Percentiles rank a stretch among this genome's conserved stretches.
These are phyloP conservation scores for Andricus grossulariae DNA, from an alignment of 1,140 invertebrate genomes.

Conservation along the genomic window DNA sequence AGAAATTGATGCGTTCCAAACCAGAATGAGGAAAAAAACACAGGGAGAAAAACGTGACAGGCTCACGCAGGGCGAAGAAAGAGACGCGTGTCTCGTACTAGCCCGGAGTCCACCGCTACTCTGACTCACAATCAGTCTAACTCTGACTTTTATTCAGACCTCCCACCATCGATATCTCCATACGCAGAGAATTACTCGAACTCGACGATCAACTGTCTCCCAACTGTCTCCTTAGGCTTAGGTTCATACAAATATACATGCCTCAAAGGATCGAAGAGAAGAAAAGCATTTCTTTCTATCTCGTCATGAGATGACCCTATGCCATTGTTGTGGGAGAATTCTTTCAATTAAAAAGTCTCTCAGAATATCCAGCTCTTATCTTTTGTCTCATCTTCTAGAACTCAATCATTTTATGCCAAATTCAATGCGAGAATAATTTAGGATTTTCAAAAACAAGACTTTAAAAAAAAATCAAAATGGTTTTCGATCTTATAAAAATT, in stretches of 20 bases:
- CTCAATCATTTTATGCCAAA: too few relatives aligned
- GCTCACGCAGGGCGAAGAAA: constrained; percentile 40
- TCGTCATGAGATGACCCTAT: constrained; percentile 1
- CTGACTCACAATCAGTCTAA: constrained; percentile 71
- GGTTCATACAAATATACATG: neutral
- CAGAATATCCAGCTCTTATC: too few relatives aligned
- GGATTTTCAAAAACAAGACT: too few relatives aligned
- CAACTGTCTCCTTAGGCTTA: neutral
- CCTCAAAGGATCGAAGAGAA: neutral
- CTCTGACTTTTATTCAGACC: constrained; percentile 71
- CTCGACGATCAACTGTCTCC: constrained; percentile 33
- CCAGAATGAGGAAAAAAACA: constrained; percentile 32
- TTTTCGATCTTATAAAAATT: too few relatives aligned
- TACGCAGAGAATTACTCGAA: constrained; percentile 47
- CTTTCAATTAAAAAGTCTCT: neutral
- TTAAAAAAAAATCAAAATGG: too few relatives aligned
- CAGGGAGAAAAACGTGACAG: constrained; percentile 52
- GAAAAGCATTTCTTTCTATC: constrained; percentile 22
- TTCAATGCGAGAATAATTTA: too few relatives aligned
- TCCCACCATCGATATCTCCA: constrained; percentile 63
- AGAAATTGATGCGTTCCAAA: constrained; percentile 36
- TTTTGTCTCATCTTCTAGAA: too few relatives aligned
- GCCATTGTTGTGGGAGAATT: neutral
- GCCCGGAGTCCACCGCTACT: constrained; percentile 68
- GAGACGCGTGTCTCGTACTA: constrained; percentile 52